Base-by-base conservation (phyloP, 2,888 invertebrate genomes). In the Caprella mutica region DNA sequence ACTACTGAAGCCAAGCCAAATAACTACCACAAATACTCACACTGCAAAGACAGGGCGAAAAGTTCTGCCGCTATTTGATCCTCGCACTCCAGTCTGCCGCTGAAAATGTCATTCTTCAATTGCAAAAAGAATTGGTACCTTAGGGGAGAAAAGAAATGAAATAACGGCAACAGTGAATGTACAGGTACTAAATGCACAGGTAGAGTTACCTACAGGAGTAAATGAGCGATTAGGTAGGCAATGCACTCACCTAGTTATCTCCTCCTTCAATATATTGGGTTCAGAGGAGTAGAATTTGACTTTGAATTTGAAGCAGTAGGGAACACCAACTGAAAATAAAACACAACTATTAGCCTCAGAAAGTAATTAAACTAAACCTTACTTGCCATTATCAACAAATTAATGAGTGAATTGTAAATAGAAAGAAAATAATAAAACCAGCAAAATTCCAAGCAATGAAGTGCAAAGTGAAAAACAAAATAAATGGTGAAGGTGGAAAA, bases 261-360 rank as follows among this genome's bases (percentile, higher is more conserved):
- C 98, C 76, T 99, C 98, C 58, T 93, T 81, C 60, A 99, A 77
- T 69, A 90, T 89, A 71, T 90, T 94, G 6, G 98, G 98, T 72
- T 98, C 98, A 0, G 94, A 94, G 2, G 97, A 93, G 76, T 97
- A 98, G 76, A 98, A 98, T 75, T 98, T 98, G 3, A 98, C 97
- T 76, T 89, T 86, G 51, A 98, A 79, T 58, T 92, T 79, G 68
- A 98, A 81, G 52, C 96, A 96, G 71, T 91, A 98, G 2, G 97
- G 97, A 57, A 97, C 97, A 14, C 97, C 97, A 77, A 96, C 89
- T 86, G 72, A 12, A 78, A 78, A 64, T 66, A 43, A 64, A 59
- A 57, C 59, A 56, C 19, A 62, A 12, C 9, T 35, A 12, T 12
- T 35, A 50, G 17, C 17, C 9, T 40, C 12, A 12, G 26, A 62